A percentile compares a stretch with the other conserved stretches of the same genome.
These are phyloP conservation scores for Dorcus parallelipipedus DNA, from an alignment of 2,888 invertebrate species.

Conservation along the genomic window DNA sequence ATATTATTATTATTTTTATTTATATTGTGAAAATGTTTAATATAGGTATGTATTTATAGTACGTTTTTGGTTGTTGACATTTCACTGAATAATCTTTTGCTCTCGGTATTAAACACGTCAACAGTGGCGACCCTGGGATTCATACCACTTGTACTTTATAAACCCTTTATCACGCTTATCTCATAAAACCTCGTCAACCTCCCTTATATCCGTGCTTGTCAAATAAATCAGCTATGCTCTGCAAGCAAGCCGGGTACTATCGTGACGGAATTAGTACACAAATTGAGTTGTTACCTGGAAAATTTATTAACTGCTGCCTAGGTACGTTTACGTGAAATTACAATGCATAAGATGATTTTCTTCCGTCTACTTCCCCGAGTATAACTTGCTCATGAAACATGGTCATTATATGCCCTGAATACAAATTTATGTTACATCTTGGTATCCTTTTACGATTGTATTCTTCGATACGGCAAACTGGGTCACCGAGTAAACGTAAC, in stretches of 20 bases:
- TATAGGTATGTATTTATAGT: too few relatives aligned
- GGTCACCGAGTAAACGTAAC: too few relatives aligned
- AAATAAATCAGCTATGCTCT: conserved; percentile 15
- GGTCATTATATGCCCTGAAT: too few relatives aligned
- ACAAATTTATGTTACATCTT: too few relatives aligned
- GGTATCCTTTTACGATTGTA: too few relatives aligned
- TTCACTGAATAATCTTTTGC: too few relatives aligned
- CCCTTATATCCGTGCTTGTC: conserved; percentile 25
- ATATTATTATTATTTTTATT: too few relatives aligned
- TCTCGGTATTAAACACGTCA: conserved; percentile 7
- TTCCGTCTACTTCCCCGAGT: too few relatives aligned
- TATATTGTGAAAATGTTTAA: too few relatives aligned
- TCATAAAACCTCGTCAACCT: conserved; percentile 26
- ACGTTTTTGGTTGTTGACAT: too few relatives aligned
- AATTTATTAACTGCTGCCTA: background rate
- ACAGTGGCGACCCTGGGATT: conserved; percentile 19
- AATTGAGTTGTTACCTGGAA: background rate
- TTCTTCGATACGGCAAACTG: too few relatives aligned
- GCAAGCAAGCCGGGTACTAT: conserved; percentile 10
- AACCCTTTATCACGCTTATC: conserved; percentile 26
- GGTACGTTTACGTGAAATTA: background rate
- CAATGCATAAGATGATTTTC: background rate
- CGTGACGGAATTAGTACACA: background rate
- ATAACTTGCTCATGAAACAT: too few relatives aligned
- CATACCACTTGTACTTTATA: conserved; percentile 26